Evolutionary conservation across 2,797 vertebrate species (phyloP).

Genomic region (Rhinogobio ventralis): DNA sequence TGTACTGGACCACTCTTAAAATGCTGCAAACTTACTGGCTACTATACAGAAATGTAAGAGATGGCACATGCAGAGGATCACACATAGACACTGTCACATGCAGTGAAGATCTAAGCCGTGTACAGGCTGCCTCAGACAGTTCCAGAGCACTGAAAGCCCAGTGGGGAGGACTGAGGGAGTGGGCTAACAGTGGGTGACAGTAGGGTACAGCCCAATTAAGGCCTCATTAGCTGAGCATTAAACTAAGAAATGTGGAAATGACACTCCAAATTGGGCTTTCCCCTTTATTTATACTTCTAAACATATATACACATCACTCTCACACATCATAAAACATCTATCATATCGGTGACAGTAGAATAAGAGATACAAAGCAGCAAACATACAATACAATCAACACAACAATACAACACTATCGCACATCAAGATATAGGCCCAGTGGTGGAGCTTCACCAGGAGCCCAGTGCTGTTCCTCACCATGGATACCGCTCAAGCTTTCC

Average conservation of each 20-base stretch:
- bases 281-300: not conserved
- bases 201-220: slow-evolving; percentile 29
- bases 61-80: slow-evolving; percentile 48
- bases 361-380: not conserved
- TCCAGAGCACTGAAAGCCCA: slow-evolving; percentile 44
- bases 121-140: slow-evolving; percentile 23
- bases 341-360: not conserved
- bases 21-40: slow-evolving; percentile 10
- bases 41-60: not conserved
- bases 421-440: not conserved
- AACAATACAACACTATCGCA: not conserved
- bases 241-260: slow-evolving; percentile 33
- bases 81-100: slow-evolving; percentile 23
- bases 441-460: slow-evolving; percentile 33
- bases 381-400: too few relatives aligned
- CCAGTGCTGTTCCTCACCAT: slow-evolving; percentile 40
- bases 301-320: not conserved
- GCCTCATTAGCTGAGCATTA: slow-evolving; percentile 32
- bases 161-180: slow-evolving; percentile 30
- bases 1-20: not conserved
- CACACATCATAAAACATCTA: not conserved
- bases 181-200: slow-evolving; percentile 33
- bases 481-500: slow-evolving; percentile 38
- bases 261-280: slow-evolving; percentile 11
- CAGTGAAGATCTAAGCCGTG: slow-evolving; percentile 17